Percentiles rank a stretch among this genome's conserved stretches.
Conservation (phyloP, 2,888 invertebrate genomes). For the Diabrotica balteata region DNA sequence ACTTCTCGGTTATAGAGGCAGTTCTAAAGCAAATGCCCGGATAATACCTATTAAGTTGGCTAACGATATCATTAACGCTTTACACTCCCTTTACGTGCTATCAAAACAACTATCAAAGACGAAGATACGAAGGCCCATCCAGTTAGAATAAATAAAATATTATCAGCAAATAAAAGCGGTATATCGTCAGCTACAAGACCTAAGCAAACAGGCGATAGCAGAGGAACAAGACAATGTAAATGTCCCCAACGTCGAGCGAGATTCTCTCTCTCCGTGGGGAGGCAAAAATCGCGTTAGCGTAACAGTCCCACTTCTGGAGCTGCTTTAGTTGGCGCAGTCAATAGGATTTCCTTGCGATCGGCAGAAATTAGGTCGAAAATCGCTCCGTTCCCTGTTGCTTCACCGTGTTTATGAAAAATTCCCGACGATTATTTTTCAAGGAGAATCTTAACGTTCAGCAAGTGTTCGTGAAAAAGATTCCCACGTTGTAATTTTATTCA, state of each 20-base stretch:
- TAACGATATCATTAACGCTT: too few relatives aligned
- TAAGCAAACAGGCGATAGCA: constrained; percentile 42
- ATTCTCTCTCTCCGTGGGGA: constrained; percentile 33
- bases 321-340: constrained; percentile 17
- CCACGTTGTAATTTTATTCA: constrained; percentile 46
- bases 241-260: constrained; percentile 37
- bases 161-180: constrained; percentile 34
- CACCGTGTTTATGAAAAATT: constrained; percentile 32
- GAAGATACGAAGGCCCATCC: constrained; percentile 8
- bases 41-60: too few relatives aligned
- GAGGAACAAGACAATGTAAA: constrained; percentile 43
- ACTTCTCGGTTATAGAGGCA: too few relatives aligned
- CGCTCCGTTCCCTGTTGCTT: constrained; percentile 22
- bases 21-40: too few relatives aligned
- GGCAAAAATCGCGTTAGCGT: constrained; percentile 42
- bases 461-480: constrained; percentile 44
- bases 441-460: constrained; percentile 37
- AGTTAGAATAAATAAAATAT: constrained; percentile 36
- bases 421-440: constrained; percentile 36
- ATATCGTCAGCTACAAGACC: constrained; percentile 37
- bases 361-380: constrained; percentile 26
- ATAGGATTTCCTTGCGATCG: constrained; percentile 29
- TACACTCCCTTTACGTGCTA: neutral
- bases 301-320: constrained; percentile 34
- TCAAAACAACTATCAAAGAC: constrained; percentile 11